Conservation (phyloP, 2,888 invertebrate genomes). For the Yponomeuta cagnagella region DNA sequence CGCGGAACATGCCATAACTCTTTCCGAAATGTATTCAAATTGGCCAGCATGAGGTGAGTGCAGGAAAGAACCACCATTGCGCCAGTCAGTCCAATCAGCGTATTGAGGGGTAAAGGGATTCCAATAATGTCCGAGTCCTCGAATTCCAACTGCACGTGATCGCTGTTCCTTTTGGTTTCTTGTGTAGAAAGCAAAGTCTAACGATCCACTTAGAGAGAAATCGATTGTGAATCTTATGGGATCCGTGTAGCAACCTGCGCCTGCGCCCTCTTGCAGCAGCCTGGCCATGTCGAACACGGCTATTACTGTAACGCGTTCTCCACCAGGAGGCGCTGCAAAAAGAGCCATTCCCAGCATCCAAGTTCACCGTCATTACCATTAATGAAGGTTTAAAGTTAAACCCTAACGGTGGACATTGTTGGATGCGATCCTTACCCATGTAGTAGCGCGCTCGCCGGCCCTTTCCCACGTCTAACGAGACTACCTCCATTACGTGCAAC, state of each 20-base stretch:
- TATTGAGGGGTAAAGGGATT: not conserved
- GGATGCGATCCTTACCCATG: slow-evolving; percentile 54
- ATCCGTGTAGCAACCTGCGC: slow-evolving; percentile 4
- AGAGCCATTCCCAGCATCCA: slow-evolving; percentile 55
- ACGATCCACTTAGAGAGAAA: slow-evolving; percentile 18
- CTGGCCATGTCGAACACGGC: slow-evolving; percentile 43
- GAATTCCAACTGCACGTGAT: not conserved
- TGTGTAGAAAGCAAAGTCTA: slow-evolving; percentile 12
- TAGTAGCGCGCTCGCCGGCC: slow-evolving; percentile 39
- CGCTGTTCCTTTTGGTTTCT: slow-evolving; percentile 9
- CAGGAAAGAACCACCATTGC: not conserved
- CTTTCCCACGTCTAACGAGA: slow-evolving; percentile 73
- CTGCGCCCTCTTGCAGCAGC: not conserved
- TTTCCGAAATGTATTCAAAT: slow-evolving; percentile 18
- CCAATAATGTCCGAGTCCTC: not conserved
- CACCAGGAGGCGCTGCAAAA: slow-evolving; percentile 44
- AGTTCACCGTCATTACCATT: slow-evolving; percentile 64
- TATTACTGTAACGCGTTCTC: slow-evolving; percentile 48
- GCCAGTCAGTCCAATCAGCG: not conserved
- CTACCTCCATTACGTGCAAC: slow-evolving; percentile 65
- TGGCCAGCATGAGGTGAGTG: slow-evolving; percentile 11
- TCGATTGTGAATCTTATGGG: slow-evolving; percentile 24
- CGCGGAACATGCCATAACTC: slow-evolving; percentile 14
- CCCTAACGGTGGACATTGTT: slow-evolving; percentile 68
- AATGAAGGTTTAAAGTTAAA: slow-evolving; percentile 61